Base-by-base conservation (phyloP, 1,140 invertebrate genomes). In the Halyomorpha halys region DNA sequence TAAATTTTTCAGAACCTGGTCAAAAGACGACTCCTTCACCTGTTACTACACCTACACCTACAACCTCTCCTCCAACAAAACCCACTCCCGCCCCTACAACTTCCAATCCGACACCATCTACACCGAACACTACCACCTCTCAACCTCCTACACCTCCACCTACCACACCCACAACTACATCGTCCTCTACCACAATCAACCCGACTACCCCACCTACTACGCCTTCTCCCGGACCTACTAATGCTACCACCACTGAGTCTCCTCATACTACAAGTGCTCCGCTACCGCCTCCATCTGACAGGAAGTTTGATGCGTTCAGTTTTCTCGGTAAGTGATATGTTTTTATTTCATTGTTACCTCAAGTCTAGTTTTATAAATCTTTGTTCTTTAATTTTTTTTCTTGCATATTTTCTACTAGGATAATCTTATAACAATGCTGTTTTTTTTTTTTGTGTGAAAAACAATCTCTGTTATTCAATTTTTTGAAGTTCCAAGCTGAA, bases 261-360 rank as follows among this genome's bases (percentile, higher is more conserved):
- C 30, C 67, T 16, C 21, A 44, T 0, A 44, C 67, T 9, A 14
- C 23, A 11, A 44, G 62, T 62, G 8, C 62, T 21, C 68, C 64
- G 3, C 64, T 69, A 25, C 53, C 67, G 16, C 59, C 61, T 27
- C 64, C 63, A 51, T 56, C 74, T 5, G 70, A 75, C 23, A 74
- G 63, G 72, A 79, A 78, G 56, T 84, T 84, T 72, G 83, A 85
- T 74, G 82, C 81, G 6, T 77, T 83, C 18, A 86, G 84, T 69
- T 86, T 86, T 73, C 79, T 86, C 65, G 75, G 75, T 76, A 71
- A 62, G 61, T 54, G 25, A 3, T 53, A 62, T 16, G 25, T 53
- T 16, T 53, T 6, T 39, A 39, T 6, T 39, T 39, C 6, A 11
- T 39, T 39, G 11, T 13, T 13, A 11, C 13, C 1, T 39, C 13